Percentiles rank a stretch among this genome's conserved stretches.
Evolutionary conservation across 2,113 vertebrate genomes (phyloP).

Genomic region (Actinemys pallida): DNA sequence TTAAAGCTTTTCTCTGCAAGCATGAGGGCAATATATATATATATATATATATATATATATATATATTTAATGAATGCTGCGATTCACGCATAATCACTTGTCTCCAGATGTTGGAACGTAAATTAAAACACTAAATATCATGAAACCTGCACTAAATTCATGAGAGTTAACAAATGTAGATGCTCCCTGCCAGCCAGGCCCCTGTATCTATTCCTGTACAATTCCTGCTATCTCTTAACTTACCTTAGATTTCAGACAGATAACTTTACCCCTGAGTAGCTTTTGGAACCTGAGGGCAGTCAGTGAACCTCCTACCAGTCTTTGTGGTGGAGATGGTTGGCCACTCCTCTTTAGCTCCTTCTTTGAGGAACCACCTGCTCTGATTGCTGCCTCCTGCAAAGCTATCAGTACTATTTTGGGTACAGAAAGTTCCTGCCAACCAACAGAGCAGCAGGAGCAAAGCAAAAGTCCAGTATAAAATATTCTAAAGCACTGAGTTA

Average conservation of each 20-base stretch:
- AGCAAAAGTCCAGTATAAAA: background rate
- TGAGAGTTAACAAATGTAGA: background rate
- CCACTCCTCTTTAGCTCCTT: background rate
- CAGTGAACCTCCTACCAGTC: background rate
- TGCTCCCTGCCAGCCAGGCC: background rate
- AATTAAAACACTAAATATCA: background rate
- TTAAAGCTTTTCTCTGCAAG: background rate
- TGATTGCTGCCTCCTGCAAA: background rate
- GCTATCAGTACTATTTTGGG: background rate
- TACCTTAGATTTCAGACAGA: background rate
- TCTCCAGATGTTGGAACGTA: background rate
- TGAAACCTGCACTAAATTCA: background rate
- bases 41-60: background rate
- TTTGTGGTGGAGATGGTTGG: background rate
- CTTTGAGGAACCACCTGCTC: background rate
- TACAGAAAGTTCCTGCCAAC: background rate
- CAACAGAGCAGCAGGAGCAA: background rate
- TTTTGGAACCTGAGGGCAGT: background rate
- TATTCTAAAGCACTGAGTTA: background rate
- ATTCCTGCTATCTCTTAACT: background rate
- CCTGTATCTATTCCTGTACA: background rate
- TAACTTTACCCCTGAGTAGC: background rate
- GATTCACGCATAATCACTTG: background rate
- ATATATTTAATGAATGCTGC: background rate
- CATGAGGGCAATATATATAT: background rate